Evolutionary conservation across 2,888 invertebrate genomes (phyloP).

Genomic region (Xanthostigma xanthostigma): DNA sequence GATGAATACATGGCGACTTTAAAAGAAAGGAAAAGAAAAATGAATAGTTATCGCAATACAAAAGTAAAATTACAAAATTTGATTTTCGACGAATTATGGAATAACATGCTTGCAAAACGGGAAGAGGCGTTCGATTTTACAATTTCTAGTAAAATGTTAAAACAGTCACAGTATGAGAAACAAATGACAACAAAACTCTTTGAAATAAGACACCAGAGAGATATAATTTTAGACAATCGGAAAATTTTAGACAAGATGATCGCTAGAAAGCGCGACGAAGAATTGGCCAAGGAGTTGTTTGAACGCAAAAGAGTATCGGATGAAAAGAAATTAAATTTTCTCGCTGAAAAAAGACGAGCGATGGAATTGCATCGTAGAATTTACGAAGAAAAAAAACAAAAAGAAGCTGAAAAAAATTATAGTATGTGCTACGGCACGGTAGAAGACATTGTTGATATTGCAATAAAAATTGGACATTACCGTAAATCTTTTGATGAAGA

Average conservation of each 20-base stretch:
- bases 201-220: conserved; percentile 42
- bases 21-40: too few species aligned
- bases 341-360: conserved; percentile 32
- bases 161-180: conserved; percentile 48
- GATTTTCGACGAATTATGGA: conserved; percentile 36
- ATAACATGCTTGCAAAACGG: conserved; percentile 34
- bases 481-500: conserved; percentile 25
- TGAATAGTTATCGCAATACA: neutral
- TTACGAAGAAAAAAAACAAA: conserved; percentile 36
- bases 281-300: conserved; percentile 32
- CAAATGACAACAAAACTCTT: conserved; percentile 46
- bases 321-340: conserved; percentile 19
- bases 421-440: conserved; percentile 36
- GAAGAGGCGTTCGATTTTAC: conserved; percentile 34
- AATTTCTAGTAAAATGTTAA: conserved; percentile 39
- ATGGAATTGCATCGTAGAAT: conserved; percentile 36
- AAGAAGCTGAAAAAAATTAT: conserved; percentile 32
- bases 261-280: conserved; percentile 32
- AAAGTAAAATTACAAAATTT: conserved; percentile 26
- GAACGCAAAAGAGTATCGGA: conserved; percentile 29
- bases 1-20: too few species aligned
- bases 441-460: conserved; percentile 38
- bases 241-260: conserved; percentile 34
- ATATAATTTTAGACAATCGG: conserved; percentile 37
- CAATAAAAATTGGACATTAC: conserved; percentile 35